Evolutionary conservation across 2,888 invertebrate genomes (phyloP).

Genomic region (Lacanobia oleracea): DNA sequence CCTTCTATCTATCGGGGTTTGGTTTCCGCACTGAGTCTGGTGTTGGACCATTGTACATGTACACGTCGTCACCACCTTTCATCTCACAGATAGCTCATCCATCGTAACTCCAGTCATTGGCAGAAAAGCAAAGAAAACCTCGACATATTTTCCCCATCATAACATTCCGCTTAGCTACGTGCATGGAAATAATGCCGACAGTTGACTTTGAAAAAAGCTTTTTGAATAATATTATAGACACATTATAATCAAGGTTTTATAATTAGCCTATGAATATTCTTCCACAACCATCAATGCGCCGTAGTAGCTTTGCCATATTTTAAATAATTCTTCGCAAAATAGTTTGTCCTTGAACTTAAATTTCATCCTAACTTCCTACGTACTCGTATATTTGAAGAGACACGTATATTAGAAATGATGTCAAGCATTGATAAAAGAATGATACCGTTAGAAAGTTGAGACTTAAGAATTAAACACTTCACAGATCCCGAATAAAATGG

Average conservation of each 20-base stretch:
- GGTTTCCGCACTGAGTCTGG: too few relatives aligned
- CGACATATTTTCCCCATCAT: background rate
- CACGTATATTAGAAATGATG: too few relatives aligned
- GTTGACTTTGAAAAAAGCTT: background rate
- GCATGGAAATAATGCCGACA: constrained; percentile 4
- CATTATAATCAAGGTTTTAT: constrained; percentile 1
- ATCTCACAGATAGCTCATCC: too few relatives aligned
- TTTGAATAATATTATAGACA: background rate
- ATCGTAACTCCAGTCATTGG: too few relatives aligned
- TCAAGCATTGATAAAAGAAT: too few relatives aligned
- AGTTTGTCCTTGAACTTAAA: constrained; percentile 16
- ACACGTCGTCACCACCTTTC: too few relatives aligned
- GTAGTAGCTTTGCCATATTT: background rate
- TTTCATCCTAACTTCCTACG: background rate
- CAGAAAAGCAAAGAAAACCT: background rate
- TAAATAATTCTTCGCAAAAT: background rate
- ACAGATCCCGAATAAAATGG: background rate
- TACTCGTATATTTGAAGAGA: too few relatives aligned
- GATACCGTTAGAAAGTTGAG: background rate
- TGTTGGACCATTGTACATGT: too few relatives aligned
- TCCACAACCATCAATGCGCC: background rate
- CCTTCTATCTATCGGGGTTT: too few relatives aligned
- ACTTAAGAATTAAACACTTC: background rate
- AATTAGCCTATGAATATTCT: background rate
- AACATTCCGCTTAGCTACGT: constrained; percentile 2